Conservation (phyloP, 2,888 invertebrate species). For the Cryptocephalus moraei region DNA sequence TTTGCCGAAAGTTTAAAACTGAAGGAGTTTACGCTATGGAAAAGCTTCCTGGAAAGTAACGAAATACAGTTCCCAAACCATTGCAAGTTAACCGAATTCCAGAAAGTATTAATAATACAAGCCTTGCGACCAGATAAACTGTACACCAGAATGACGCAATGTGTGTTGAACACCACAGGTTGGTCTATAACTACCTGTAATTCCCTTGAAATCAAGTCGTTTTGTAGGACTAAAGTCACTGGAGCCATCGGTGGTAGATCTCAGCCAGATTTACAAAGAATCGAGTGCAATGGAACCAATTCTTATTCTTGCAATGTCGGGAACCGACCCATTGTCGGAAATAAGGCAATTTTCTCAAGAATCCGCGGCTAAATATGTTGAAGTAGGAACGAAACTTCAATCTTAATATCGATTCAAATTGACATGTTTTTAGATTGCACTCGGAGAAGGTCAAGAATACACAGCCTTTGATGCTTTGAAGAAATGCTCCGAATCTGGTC, state of each 20-base stretch:
- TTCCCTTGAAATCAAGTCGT: slow-evolving; percentile 3
- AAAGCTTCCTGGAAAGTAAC: slow-evolving; percentile 54
- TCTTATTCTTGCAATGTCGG: slow-evolving; percentile 76
- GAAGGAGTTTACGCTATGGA: slow-evolving; percentile 55
- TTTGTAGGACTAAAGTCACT: slow-evolving; percentile 21
- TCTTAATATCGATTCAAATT: not conserved
- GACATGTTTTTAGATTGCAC: slow-evolving; percentile 47
- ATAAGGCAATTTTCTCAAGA: slow-evolving; percentile 52
- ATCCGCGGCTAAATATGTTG: not conserved
- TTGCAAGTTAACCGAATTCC: slow-evolving; percentile 59
- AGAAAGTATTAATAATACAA: slow-evolving; percentile 69
- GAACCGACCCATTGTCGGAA: slow-evolving; percentile 84
- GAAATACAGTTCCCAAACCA: slow-evolving; percentile 44
- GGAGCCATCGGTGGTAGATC: slow-evolving; percentile 30
- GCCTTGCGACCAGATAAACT: slow-evolving; percentile 75
- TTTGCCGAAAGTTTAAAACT: slow-evolving; percentile 53
- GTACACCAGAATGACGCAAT: slow-evolving; percentile 63
- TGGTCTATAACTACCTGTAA: not conserved
- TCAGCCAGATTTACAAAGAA: slow-evolving; percentile 45
- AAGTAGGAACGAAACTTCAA: slow-evolving; percentile 2
- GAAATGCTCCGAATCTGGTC: slow-evolving; percentile 50
- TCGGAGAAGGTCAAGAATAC: slow-evolving; percentile 70
- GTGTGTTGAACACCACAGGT: slow-evolving; percentile 59
- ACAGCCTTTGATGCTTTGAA: slow-evolving; percentile 49
- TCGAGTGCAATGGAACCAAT: slow-evolving; percentile 56